Conservation (phyloP, 2,888 invertebrate species). For the Amphipyra berbera region DNA sequence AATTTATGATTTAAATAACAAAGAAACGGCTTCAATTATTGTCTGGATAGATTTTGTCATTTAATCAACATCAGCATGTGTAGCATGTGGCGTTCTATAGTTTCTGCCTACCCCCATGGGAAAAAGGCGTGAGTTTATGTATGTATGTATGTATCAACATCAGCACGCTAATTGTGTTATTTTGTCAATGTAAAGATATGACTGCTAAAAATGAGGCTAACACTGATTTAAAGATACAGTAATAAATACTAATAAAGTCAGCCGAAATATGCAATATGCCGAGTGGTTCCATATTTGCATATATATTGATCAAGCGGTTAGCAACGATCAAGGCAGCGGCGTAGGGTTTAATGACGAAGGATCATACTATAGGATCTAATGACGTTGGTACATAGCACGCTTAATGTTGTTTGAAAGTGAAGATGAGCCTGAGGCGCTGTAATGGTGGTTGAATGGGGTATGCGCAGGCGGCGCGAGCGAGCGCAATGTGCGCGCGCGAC, state of each 20-base stretch:
- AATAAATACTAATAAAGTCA: conserved; percentile 1
- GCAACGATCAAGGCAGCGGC: conserved; percentile 8
- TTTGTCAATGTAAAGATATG: too few species aligned
- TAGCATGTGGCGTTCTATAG: too few species aligned
- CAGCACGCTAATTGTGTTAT: too few species aligned
- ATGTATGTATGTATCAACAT: too few species aligned
- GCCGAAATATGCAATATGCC: conserved; percentile 1
- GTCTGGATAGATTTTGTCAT: too few species aligned
- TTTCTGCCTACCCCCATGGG: too few species aligned
- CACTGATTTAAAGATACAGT: too few species aligned
- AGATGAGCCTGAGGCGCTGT: conserved; percentile 54
- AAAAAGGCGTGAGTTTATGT: too few species aligned
- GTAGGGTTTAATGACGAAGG: conserved; percentile 25
- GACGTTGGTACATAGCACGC: conserved; percentile 20
- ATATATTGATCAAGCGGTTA: conserved; percentile 24
- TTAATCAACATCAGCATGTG: too few species aligned
- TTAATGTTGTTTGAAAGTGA: conserved; percentile 53
- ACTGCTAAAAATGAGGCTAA: too few species aligned
- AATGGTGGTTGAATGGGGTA: conserved; percentile 57
- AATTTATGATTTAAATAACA: too few species aligned
- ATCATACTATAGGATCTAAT: conserved; percentile 46
- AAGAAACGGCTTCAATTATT: too few species aligned
- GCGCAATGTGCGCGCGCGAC: conserved; percentile 88
- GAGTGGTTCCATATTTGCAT: conserved; percentile 5
- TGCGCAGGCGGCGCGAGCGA: conserved; percentile 61